Evolutionary conservation across 2,113 vertebrate genomes (phyloP), one percentile per base, ranked within the genome.

Genomic region (Rhagologus leucostigma): DNA sequence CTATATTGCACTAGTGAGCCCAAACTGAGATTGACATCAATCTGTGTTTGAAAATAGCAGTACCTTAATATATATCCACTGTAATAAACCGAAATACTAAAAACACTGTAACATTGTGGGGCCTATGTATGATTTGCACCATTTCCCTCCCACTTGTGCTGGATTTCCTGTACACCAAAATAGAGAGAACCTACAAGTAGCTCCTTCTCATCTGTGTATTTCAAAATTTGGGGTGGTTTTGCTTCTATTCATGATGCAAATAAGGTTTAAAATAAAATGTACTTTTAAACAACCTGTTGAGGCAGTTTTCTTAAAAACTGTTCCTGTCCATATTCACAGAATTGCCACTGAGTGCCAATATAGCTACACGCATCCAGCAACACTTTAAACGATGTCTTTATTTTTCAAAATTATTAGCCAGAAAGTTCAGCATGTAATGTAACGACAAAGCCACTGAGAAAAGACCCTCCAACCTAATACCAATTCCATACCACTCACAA

Each of bases 301-400:
- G 14, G 12, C 7, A 39, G 15, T 39, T 79, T 90, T 70, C 60
- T 42, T 63, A n/a, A 71, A 77, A 87, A 70, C 7, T 37, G 13
- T 32, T 85, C 32, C 49, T 56, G 18, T 27, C 49, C 15, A 15
- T 42, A 35, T 21, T 59, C 18, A 59, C 1, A 50, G 57, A 64
- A 68, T 19, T 85, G 44, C 30, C 24, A 53, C 39, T 6, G 2
- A 89, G 3, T 57, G 30, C 10, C n/a, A 49, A 60, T 8, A 73
- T 0, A 44, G 57, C 17, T 60, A 79, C 13, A 44, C 10, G 22
- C 16, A 49, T 7, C 41, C 0, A 1, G 56, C 21, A 32, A 7
- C 24, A 59, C 17, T 29, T 78, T 18, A 70, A 77, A 77, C 3
- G 1, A 49, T 5, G 4, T 37, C 27, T 57, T 57, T 88, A 19